phyloP scores from a whole-genome alignment of 1,140 invertebrate genomes.

The Ylistrum balloti region DNA sequence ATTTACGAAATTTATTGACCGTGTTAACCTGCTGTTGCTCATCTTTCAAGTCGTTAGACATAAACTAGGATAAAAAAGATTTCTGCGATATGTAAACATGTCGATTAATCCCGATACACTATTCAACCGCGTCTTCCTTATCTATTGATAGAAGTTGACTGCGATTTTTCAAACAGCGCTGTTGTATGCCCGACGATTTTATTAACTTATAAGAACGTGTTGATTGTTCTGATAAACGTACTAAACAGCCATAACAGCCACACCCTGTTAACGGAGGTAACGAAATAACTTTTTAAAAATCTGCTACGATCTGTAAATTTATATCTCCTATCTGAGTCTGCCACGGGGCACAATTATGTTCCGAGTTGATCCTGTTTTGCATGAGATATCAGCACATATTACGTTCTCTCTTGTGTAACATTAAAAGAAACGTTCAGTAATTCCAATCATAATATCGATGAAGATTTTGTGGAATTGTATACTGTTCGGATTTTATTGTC shows the following conservation, averaged over 20 bases:
- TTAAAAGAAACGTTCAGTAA: no score
- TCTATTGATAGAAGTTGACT: background rate
- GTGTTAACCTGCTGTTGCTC: background rate
- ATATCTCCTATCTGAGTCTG: background rate
- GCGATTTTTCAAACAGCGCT: slow-evolving; percentile 7
- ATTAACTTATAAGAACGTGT: background rate
- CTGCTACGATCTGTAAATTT: background rate
- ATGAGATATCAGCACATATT: no score
- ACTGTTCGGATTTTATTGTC: background rate
- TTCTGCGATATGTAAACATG: background rate
- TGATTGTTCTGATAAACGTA: background rate
- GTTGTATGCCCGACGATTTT: background rate
- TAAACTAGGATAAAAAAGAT: background rate
- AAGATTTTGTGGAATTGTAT: no score
- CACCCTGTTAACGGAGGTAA: background rate
- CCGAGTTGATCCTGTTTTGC: background rate
- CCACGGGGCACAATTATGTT: background rate
- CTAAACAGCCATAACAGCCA: background rate
- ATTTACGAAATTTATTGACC: slow-evolving; percentile 1
- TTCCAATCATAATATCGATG: no score
- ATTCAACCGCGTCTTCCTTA: background rate
- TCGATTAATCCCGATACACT: background rate
- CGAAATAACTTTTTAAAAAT: background rate
- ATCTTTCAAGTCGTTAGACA: slow-evolving; percentile 34
- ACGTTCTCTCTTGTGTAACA: no score